Evolutionary conservation across 2,888 invertebrate genomes (phyloP), one percentile per base, ranked within the genome.

Genomic region (Elegia similella): DNA sequence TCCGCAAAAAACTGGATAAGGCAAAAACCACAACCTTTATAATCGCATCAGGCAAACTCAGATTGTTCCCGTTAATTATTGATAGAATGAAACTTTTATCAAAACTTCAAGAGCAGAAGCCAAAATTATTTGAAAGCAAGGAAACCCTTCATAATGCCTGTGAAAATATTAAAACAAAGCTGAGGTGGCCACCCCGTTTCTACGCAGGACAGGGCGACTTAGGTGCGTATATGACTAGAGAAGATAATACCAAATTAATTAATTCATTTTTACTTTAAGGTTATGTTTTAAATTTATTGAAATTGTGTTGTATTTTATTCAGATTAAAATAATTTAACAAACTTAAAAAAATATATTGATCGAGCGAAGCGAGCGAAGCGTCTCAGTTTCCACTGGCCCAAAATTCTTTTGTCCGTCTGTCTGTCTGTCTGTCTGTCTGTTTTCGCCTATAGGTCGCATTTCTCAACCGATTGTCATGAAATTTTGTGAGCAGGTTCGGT

Each of bases 81-180:
- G 91, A 91, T 91, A 88, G 89, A 89, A 89, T 88, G 85, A 89
- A 91, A 91, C 88, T 91, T 91, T 90, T 90, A 90, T 89, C 87
- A 88, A 91, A 91, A 91, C 90, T 91, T 91, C 91, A 91, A 67
- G 80, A 89, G 82, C 90, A 91, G 91, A 91, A 89, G 88, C 88
- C 88, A 81, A 89, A 91, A 89, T 90, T 91, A 90, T 91, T 90
- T 87, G 89, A 86, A 90, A 88, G 90, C 86, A 83, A 86, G 84
- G 82, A 90, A 91, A 87, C 91, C 91, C 90, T 91, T 91, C 88
- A 87, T 89, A 91, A 90, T 88, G 90, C 86, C 84, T 86, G 86
- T 80, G 91, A 91, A 91, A 91, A 91, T 91, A 91, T 91, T 91
- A 91, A 91, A 91, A 91, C 91, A 91, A 91, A 91, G 90, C 86